These are phyloP conservation scores for Aleiodes alternator DNA, from an alignment of 2,888 invertebrate species.

Conservation along the genomic window DNA sequence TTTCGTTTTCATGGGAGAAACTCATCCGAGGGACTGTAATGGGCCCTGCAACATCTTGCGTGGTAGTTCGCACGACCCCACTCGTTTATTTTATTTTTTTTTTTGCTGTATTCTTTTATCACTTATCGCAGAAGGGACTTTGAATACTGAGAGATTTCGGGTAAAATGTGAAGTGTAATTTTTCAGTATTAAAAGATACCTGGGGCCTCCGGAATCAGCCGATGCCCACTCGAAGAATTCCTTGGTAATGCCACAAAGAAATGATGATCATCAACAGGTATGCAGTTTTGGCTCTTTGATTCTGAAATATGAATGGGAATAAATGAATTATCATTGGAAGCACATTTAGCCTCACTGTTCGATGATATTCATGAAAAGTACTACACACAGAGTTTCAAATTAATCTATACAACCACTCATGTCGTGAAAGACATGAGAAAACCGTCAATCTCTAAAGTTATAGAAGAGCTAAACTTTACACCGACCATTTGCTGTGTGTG, in stretches of 20 bases:
- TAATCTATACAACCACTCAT: not conserved
- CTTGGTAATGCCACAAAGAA: not conserved
- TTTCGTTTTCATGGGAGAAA: constrained; percentile 49
- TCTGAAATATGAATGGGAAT: too few species aligned
- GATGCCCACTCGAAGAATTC: not conserved
- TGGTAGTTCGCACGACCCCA: constrained; percentile 66
- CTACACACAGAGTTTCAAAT: not conserved
- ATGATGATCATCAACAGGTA: not conserved
- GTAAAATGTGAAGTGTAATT: not conserved
- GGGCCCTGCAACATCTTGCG: constrained; percentile 71
- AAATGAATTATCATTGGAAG: too few species aligned
- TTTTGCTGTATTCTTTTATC: constrained; percentile 17
- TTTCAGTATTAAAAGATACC: not conserved
- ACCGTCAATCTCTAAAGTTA: constrained; percentile 23
- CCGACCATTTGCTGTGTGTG: constrained; percentile 56
- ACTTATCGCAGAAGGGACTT: constrained; percentile 16
- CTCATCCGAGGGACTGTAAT: constrained; percentile 67
- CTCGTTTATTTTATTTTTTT: constrained; percentile 56
- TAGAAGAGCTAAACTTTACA: constrained; percentile 54
- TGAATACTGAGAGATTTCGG: not conserved
- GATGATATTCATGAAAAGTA: too few species aligned
- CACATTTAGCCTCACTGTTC: too few species aligned
- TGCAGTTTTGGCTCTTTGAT: too few species aligned
- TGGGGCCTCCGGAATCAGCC: not conserved
- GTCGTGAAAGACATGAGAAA: not conserved